Evolutionary conservation across 1,140 invertebrate species (phyloP), one percentile per base, ranked within the genome.

Genomic region (Dreissena polymorpha): DNA sequence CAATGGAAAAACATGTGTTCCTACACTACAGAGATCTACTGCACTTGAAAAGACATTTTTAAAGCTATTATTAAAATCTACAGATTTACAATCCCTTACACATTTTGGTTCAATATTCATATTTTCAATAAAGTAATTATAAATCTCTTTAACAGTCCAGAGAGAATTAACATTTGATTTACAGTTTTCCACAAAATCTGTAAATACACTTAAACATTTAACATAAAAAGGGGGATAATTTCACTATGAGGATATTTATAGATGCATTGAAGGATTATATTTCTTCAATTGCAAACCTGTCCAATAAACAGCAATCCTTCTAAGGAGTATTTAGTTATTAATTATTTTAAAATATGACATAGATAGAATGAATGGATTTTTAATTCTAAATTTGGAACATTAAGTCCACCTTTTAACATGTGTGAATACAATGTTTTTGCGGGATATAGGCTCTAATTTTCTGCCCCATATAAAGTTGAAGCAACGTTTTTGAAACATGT

Each of bases 391-490:
- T 84, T 39, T 18, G 79, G 71, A 0, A 87, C 55, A 74, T 76
- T 77, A 53, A 87, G 63, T 68, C 86, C 86, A 53, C 84, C 84
- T 55, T 29, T 39, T 49, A 23, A 69, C 68, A 75, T 71, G 29
- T 70, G 25, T 27, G 51, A 53, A 74, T 81, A 85, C 51, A 80
- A 60, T 25, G 55, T 39, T 0, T 74, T 75, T 55, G n/a, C 86
- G 25, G 27, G 13, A 57, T n/a, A 88, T 39, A n/a, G 78, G 75
- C 65, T 85, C 86, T 65, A 65, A 78, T 14, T 68, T 82, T 50
- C 55, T 55, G 65, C 69, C 72, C 86, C 86, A 87, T 55, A 86
- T 27, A 83, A 70, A 86, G n/a, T 57, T 78, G 68, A 86, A 85
- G 78, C 68, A 53, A 53, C 51, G 55, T 77, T 63, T 65, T 57